Evolutionary conservation across 64 coral and sea anemone genomes (phyloP), one percentile per base, ranked within the genome.

Genomic region (Astreopora myriophthalma): DNA sequence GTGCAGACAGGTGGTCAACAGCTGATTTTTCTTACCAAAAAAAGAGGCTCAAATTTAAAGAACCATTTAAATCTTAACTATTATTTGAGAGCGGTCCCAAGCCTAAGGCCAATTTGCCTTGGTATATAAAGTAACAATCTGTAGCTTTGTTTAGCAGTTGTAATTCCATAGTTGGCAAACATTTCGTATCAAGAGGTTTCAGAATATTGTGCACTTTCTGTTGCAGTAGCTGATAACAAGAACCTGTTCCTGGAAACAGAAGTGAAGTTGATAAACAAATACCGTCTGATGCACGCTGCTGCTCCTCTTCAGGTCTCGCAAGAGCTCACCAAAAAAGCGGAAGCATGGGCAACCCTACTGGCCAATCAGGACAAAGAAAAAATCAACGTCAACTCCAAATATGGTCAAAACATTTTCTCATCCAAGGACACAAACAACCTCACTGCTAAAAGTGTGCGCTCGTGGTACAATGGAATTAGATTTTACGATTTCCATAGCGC

Each of bases 401-500:
- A 85, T 84, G 95, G 95, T n/a, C 87, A 97, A 60, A 83, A 92
- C 6, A 73, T 97, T 35, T 97, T 94, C 83, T 93, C 92, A 7
- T 66, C 91, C 34, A 24, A 74, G 16, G 79, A 86, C 34, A 48
- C 87, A 1, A 51, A 71, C 12, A 74, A 94, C 11, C 68, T 79
- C 28, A 80, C 77, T 25, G 86, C 29, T 23, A 74, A 62, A 22
- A 87, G 87, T 40, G 95, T 97, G 0, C 91, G 74, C 8, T 90
- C 95, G 16, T 97, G 95, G 95, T 97, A 97, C 20, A 94, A 97
- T 76, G 63, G 90, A 74, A 90, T 97, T 1, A 82, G 90, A 29
- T 73, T 84, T 77, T 97, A 97, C 34, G 85, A 84, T 14, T 97
- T 90, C 30, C 75, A 97, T 71, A 84, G 42, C 4, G 75, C 87